Evolutionary conservation across 2,888 invertebrate genomes (phyloP).

Genomic region (Cepaea hortensis): DNA sequence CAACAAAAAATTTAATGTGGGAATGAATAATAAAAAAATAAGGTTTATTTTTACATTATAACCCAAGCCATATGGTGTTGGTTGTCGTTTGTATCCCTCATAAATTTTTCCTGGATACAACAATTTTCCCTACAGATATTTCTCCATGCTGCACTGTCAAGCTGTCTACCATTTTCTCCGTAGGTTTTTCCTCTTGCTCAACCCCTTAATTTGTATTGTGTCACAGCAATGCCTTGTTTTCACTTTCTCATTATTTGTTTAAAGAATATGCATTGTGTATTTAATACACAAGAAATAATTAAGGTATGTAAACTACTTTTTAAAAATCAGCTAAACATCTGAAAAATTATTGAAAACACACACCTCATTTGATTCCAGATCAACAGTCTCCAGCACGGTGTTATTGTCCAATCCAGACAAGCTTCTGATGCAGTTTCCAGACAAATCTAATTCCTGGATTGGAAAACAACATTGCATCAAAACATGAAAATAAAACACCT

Average conservation of each 20-base stretch:
- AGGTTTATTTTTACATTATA: neutral
- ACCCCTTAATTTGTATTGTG: no score
- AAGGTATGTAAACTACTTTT: no score
- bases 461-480: neutral
- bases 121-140: neutral
- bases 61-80: neutral
- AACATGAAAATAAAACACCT: no score
- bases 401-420: slow-evolving; percentile 72
- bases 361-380: slow-evolving; percentile 75
- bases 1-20: no score
- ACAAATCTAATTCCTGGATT: slow-evolving; percentile 68
- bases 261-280: no score
- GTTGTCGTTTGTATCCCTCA: neutral
- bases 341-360: neutral
- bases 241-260: no score
- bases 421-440: slow-evolving; percentile 73
- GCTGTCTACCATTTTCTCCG: no score
- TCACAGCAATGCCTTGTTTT: no score
- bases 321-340: no score
- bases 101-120: neutral
- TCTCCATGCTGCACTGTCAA: no score
- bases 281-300: no score
- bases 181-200: no score
- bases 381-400: slow-evolving; percentile 69
- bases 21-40: neutral